Conservation (phyloP, 2,888 invertebrate species). For the Pinctada fucata region DNA sequence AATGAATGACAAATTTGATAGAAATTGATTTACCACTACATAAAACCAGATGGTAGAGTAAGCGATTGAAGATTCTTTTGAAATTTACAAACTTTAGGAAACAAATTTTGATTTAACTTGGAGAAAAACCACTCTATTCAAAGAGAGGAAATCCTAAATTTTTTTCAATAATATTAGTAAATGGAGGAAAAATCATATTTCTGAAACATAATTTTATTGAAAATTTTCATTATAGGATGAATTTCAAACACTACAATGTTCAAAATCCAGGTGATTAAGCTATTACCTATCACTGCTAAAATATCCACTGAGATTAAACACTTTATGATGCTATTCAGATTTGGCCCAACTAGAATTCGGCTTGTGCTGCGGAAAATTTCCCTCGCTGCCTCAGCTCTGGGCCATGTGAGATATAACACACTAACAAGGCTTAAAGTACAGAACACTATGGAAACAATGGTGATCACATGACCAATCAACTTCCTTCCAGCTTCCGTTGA, state of each 20-base stretch:
- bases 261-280: too few species aligned
- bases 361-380: slow-evolving; percentile 34
- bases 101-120: too few species aligned
- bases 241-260: too few species aligned
- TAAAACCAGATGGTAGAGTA: neutral
- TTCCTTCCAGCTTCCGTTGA: slow-evolving; percentile 1
- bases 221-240: too few species aligned
- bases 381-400: slow-evolving; percentile 25
- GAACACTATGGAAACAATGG: slow-evolving; percentile 29
- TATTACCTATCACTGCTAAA: slow-evolving; percentile 32
- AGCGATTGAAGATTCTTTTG: neutral
- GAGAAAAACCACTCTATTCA: too few species aligned
- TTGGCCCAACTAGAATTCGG: slow-evolving; percentile 36
- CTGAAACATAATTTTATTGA: too few species aligned
- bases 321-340: slow-evolving; percentile 38
- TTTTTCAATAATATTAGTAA: too few species aligned
- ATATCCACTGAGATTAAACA: slow-evolving; percentile 29
- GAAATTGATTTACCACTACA: too few species aligned
- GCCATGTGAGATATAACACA: slow-evolving; percentile 43
- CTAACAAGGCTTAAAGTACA: slow-evolving; percentile 34
- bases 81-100: too few species aligned
- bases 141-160: too few species aligned
- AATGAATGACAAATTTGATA: neutral
- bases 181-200: too few species aligned
- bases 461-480: slow-evolving; percentile 27